These are phyloP conservation scores for Zosterops japonicus DNA, from an alignment of 2,113 vertebrate species.

Conservation along the genomic window DNA sequence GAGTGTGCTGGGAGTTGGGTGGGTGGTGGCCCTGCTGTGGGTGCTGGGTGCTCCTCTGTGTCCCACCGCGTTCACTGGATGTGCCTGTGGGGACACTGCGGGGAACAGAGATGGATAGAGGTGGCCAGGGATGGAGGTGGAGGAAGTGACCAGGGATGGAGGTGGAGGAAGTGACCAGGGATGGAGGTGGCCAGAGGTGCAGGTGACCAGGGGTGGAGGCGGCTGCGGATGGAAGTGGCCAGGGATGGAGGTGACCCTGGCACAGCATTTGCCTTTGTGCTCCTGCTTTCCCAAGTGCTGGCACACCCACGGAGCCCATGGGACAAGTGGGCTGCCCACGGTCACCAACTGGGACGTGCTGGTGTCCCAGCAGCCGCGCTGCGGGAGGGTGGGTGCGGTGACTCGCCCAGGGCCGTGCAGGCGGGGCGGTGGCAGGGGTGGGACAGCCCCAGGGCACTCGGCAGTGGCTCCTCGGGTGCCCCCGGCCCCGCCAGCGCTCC, in stretches of 20 bases:
- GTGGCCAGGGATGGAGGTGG: background rate
- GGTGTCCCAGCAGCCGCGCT: background rate
- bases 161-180: background rate
- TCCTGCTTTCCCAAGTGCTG: background rate
- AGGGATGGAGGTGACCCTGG: background rate
- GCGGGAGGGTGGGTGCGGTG: background rate
- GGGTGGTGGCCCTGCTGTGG: background rate
- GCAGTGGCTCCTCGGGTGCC: background rate
- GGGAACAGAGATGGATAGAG: background rate
- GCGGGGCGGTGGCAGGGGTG: background rate
- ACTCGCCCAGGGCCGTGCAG: rapidly evolving
- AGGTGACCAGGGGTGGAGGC: background rate
- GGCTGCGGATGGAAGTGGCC: background rate
- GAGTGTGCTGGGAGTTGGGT: background rate
- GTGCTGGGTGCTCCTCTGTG: background rate
- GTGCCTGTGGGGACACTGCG: background rate
- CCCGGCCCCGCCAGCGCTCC: background rate
- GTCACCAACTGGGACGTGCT: background rate
- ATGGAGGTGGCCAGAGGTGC: background rate
- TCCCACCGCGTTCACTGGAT: rapidly evolving
- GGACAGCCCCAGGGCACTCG: background rate
- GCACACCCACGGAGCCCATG: rapidly evolving
- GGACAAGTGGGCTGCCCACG: background rate
- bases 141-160: background rate
- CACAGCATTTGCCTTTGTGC: background rate